Base-by-base conservation (phyloP, 2,797 vertebrate species). In the Melanotaenia nigrans region DNA sequence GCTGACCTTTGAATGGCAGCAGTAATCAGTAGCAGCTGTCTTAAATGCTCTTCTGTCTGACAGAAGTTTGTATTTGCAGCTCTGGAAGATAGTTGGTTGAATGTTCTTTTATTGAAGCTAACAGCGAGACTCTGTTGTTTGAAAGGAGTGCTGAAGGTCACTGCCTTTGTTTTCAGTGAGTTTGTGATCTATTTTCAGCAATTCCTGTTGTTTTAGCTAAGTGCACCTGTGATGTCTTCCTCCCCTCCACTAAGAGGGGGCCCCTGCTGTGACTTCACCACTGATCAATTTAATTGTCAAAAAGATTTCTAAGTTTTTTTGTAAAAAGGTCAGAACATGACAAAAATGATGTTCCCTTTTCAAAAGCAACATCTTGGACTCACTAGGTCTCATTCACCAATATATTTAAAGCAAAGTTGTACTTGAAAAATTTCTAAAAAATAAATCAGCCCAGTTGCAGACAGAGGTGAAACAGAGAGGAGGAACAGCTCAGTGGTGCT, bases 301-400 rank as follows among this genome's bases (percentile, higher is more conserved):
- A 77, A 77, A 72, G 62, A 58, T 72, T 83, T 72, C 42, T 13
- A 20, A 58, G 49, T 25, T 64, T 33, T 16, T 79, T 63, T 42
- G 1, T 62, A 57, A 81, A 85, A 90, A 89, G 83, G 84, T 89
- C 84, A 85, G 45, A 65, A 72, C 2, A 35, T n/a, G 7, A 14
- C 33, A 55, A 66, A 18, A 51, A 42, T 38, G n/a, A 59, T 59
- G 33, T 14, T 22, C 20, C 57, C 10, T 20, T 59, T 38, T 38
- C 57, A 40, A 12, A 53, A 24, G 24, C 10, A 11, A 22, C 35
- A 60, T 35, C 9, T 35, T 35, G 7, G 6, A 35, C 33, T 38
- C 36, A 12, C 36, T 38, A 11, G 10, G 36, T 9, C 33, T 35
- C 7, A 35, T 35, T 35, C 33, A 35, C 33, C 6, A 35, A 8